Evolutionary conservation across 2,113 vertebrate genomes (phyloP), one percentile per base, ranked within the genome.

Genomic region (Acanthisitta chloris): DNA sequence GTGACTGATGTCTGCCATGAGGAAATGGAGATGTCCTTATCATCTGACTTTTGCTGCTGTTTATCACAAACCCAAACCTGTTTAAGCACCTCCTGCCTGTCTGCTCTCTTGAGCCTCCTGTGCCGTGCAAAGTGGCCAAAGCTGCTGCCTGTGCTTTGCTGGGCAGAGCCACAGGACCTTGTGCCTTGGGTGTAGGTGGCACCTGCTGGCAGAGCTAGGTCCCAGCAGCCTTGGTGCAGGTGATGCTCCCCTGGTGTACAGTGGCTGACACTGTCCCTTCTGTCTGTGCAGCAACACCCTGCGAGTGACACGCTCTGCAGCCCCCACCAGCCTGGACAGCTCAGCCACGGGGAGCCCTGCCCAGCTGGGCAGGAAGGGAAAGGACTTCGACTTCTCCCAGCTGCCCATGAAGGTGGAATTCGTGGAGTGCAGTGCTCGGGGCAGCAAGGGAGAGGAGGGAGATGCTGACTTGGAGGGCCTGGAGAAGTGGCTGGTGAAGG

Each of bases 341-440:
- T 98, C 98, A 17, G 97, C 95, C 23, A 94, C 97, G 1, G 98
- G 97, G 18, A 97, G 94, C 8, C 78, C 95, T 81, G 79, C 98
- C 73, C 98, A 98, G 64, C 98, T 99, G 88, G 99, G 99, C 12
- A 99, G 98, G 97, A 99, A 99, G 95, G 99, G 99, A 89, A 99
- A 99, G 92, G 99, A 99, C 59, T 99, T 99, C 9, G 99, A 99
- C 62, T 99, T 99, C 96, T 99, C 98, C 76, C 99, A 99, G 97
- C 92, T 99, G 85, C 97, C 99, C 25, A 93, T 99, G 98, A 99
- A 98, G 91, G 99, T 99, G 97, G 99, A 99, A 95, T 99, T 99
- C 9, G 77, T 99, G 71, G 99, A 99, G 97, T 99, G 99, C 95
- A 99, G 99, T 8, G 99, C 99, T 80, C 98, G 98, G 19, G 98